Conservation (phyloP, 1,140 invertebrate genomes). For the Hylaeus volcanicus region DNA sequence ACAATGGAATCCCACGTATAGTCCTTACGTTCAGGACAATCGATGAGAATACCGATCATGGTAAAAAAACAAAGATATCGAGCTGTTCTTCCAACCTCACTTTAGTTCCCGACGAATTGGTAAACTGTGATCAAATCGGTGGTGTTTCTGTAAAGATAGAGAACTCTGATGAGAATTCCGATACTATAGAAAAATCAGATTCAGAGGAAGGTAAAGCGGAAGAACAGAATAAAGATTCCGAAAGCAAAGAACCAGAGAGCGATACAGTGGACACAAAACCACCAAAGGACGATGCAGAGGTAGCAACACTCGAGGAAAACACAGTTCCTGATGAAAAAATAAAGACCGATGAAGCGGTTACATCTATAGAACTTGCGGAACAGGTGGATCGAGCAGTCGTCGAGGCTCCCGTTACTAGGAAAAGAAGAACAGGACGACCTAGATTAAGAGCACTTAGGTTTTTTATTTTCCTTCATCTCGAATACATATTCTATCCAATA, state of each 20-base stretch:
- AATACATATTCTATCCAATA: constrained; percentile 13
- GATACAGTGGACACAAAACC: constrained; percentile 3
- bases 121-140: constrained; percentile 75
- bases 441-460: constrained; percentile 73
- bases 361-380: constrained; percentile 28
- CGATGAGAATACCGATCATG: constrained; percentile 77
- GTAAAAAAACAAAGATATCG: constrained; percentile 78
- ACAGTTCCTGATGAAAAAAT: constrained; percentile 31
- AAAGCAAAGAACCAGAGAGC: constrained; percentile 16
- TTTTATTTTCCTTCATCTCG: constrained; percentile 33
- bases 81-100: constrained; percentile 76
- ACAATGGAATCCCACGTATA: constrained; percentile 72
- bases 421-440: constrained; percentile 68
- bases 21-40: constrained; percentile 79
- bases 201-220: constrained; percentile 59
- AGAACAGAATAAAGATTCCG: constrained; percentile 37
- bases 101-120: constrained; percentile 75
- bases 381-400: constrained; percentile 42
- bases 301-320: constrained; percentile 26
- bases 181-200: constrained; percentile 71
- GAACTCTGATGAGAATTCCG: constrained; percentile 72
- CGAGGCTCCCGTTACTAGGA: constrained; percentile 65
- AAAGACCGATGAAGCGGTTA: constrained; percentile 36
- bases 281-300: constrained; percentile 23
- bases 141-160: constrained; percentile 79